These are phyloP conservation scores for Pseudomugil tenellus DNA, from an alignment of 2,797 vertebrate genomes.

Conservation along the genomic window DNA sequence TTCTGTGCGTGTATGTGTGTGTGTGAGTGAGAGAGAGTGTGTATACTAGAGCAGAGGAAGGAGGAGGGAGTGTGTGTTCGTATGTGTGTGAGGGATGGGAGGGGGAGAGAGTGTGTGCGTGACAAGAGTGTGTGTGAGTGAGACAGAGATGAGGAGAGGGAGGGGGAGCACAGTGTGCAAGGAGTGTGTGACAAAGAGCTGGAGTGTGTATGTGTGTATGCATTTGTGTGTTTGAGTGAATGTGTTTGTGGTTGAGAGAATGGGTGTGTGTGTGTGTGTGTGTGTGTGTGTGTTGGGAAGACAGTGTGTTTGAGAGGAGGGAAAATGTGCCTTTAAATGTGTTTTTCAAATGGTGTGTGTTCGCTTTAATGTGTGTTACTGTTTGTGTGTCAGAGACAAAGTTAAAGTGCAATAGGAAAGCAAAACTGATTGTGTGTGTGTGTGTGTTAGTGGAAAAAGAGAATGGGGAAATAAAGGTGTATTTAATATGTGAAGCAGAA, in stretches of 20 bases:
- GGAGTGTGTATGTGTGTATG: constrained; percentile 59
- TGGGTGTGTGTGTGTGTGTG: constrained; percentile 33
- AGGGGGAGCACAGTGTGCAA: constrained; percentile 74
- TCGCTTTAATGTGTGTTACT: constrained; percentile 22
- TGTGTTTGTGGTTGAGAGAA: constrained; percentile 30
- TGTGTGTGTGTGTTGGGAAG: constrained; percentile 34
- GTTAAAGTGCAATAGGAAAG: constrained; percentile 20
- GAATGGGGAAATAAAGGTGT: constrained; percentile 62
- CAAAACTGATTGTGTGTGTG: constrained; percentile 46
- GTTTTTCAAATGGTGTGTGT: constrained; percentile 32
- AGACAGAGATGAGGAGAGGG: constrained; percentile 61
- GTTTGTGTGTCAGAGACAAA: constrained; percentile 18
- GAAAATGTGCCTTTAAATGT: constrained; percentile 63
- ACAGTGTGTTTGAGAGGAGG: constrained; percentile 45
- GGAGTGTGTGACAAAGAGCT: constrained; percentile 77
- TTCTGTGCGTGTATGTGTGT: constrained; percentile 51
- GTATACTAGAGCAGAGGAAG: not conserved
- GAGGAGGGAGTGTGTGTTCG: constrained; percentile 16
- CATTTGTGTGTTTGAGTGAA: constrained; percentile 31
- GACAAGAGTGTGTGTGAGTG: constrained; percentile 45
- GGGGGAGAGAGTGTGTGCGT: constrained; percentile 71
- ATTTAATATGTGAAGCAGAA: constrained; percentile 60
- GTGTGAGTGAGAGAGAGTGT: constrained; percentile 23
- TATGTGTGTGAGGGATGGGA: constrained; percentile 42
- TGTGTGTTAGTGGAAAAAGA: constrained; percentile 38